Percentiles rank a stretch among this genome's conserved stretches.
phyloP scores from a whole-genome alignment of 64 coral and sea anemone genomes.

The Dendrophyllia cribrosa region DNA sequence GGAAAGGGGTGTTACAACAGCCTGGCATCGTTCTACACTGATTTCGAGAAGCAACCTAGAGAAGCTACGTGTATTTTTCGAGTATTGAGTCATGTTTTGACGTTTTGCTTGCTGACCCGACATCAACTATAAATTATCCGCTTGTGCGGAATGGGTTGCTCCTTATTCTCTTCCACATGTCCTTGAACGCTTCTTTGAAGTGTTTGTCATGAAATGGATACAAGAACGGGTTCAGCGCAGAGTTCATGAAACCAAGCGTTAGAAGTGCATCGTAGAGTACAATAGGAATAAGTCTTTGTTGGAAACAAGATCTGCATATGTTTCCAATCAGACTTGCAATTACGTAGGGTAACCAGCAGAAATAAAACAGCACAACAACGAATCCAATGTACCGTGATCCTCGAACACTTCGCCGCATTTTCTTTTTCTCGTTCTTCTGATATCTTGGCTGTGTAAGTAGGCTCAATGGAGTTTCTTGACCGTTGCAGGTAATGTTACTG shows the following conservation, averaged over 20 bases:
- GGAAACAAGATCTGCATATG: background rate
- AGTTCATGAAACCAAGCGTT: conserved; percentile 53
- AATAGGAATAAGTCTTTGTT: background rate
- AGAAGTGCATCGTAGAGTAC: background rate
- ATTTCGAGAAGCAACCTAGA: too few relatives aligned
- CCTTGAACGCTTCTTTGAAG: conserved; percentile 62
- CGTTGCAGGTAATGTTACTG: conserved; percentile 28
- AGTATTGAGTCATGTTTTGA: too few relatives aligned
- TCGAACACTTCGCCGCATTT: conserved; percentile 56
- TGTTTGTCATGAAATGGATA: conserved; percentile 70
- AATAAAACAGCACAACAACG: conserved; percentile 73
- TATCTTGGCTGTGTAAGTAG: conserved; percentile 16
- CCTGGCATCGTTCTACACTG: too few relatives aligned
- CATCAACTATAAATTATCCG: background rate
- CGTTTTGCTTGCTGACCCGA: too few relatives aligned
- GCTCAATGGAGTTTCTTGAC: background rate
- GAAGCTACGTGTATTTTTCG: too few relatives aligned
- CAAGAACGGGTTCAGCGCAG: conserved; percentile 59
- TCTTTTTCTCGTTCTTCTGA: conserved; percentile 36
- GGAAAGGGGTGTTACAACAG: too few relatives aligned
- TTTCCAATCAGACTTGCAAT: background rate
- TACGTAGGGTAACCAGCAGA: conserved; percentile 85
- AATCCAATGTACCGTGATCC: conserved; percentile 87
- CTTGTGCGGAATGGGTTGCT: background rate
- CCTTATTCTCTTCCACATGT: conserved; percentile 30